phyloP scores from a whole-genome alignment of 2,113 vertebrate genomes.

The Pollachius pollachius region DNA sequence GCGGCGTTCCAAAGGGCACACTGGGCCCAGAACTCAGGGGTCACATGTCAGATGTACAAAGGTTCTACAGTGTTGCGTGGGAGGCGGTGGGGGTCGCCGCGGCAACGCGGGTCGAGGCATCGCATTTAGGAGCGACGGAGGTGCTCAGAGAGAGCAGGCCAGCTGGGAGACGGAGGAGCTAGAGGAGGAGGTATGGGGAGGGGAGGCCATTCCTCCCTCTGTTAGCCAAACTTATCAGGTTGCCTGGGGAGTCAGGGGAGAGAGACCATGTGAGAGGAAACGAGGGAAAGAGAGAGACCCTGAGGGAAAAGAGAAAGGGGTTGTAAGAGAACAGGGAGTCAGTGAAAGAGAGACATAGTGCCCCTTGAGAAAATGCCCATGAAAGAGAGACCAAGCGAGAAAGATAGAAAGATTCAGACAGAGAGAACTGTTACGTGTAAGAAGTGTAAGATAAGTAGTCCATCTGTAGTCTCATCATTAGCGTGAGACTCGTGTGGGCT shows the following conservation, averaged over 20 bases:
- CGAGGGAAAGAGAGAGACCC: neutral
- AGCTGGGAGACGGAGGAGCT: constrained; percentile 43
- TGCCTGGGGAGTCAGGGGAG: constrained; percentile 31
- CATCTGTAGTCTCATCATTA: too few relatives aligned
- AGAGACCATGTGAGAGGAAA: neutral
- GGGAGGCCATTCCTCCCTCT: constrained; percentile 63
- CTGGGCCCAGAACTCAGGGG: constrained; percentile 54
- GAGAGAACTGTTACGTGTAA: too few relatives aligned
- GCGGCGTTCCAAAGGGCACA: constrained; percentile 30
- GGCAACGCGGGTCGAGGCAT: constrained; percentile 45
- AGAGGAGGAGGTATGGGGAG: constrained; percentile 53
- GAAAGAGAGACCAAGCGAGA: too few relatives aligned
- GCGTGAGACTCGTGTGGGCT: too few relatives aligned
- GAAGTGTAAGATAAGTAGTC: too few relatives aligned
- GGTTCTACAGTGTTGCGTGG: constrained; percentile 38
- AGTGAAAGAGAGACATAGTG: neutral
- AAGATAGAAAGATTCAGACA: too few relatives aligned
- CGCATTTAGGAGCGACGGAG: too few relatives aligned
- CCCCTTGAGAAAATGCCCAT: too few relatives aligned
- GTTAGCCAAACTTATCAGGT: constrained; percentile 72
- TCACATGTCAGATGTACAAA: constrained; percentile 70
- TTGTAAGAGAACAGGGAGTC: neutral
- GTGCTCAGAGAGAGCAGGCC: constrained; percentile 20
- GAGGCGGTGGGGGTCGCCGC: constrained; percentile 54
- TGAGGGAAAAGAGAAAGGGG: neutral